Evolutionary conservation across 2,888 invertebrate species (phyloP), one percentile per base, ranked within the genome.

Genomic region (Cordilura impudica): DNA sequence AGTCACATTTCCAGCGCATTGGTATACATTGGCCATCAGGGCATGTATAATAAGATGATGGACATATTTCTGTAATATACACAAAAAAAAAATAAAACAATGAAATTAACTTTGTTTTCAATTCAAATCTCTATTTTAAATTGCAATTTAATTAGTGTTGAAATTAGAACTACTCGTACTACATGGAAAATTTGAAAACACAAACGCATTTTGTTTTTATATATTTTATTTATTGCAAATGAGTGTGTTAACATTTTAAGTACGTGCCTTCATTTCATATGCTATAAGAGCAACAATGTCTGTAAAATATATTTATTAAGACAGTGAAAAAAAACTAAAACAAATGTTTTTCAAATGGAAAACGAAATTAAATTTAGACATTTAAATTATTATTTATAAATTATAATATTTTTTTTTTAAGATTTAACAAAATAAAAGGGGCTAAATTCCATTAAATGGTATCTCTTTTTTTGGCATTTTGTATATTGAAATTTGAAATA

Each of bases 1-100:
- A 90, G 87, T 93, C 93, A 86, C 93, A 93, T 84, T 90, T 91
- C 91, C 92, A 92, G 74, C 90, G 89, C 83, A 90, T 88, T 61
- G 92, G 92, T 84, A 93, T 93, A 87, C 93, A 93, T 82, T 90
- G 90, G 66, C 92, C 91, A 83, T 91, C 90, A 74, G 84, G 85
- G 84, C 89, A 89, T 82, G 87, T 87, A 76, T 87, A 89, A 83
- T 88, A 86, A 66, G 88, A 84, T 69, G 85, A 83, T 63, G 86
- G 85, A 73, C 88, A 89, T 43, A 86, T 85, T 81, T 84, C 88
- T 88, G 84, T 69, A 86, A 86, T 7, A 78, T 31, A 51, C 18
- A 5, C 23, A 56, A 19, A 31, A 39, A 21, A 12, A 67, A 31
- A 21, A 47, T 45, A 16, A 39, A 31, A 61, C 71, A 71, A 79